phyloP scores from a whole-genome alignment of 2,797 vertebrate species.

The Bryconaethiops microstoma region DNA sequence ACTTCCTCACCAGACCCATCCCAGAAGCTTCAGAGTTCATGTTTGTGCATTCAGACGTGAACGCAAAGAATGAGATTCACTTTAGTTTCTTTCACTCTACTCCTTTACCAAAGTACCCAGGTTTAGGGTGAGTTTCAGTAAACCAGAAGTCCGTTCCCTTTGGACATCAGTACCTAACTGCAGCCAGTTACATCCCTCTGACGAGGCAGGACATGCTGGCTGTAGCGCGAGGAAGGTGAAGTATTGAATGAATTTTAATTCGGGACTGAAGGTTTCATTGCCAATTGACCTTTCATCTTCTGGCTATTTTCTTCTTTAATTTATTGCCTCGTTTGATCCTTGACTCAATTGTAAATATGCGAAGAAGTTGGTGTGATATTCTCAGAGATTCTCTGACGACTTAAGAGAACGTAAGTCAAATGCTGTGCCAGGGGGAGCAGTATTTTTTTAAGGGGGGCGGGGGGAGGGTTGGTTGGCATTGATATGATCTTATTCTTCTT shows the following conservation, averaged over 20 bases:
- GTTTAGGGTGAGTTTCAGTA: constrained; percentile 72
- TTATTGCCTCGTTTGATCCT: constrained; percentile 26
- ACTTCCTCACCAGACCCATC: constrained; percentile 1
- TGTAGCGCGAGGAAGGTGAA: constrained; percentile 68
- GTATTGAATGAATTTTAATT: constrained; percentile 64
- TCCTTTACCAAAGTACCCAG: constrained; percentile 61
- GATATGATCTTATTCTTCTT: constrained; percentile 15
- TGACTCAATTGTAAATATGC: background rate
- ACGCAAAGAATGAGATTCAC: constrained; percentile 62
- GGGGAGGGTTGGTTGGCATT: background rate
- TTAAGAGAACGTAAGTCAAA: background rate
- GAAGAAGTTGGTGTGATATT: background rate
- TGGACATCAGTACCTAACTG: constrained; percentile 80
- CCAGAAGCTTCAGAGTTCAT: constrained; percentile 27
- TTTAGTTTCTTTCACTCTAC: constrained; percentile 65
- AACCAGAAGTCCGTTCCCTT: constrained; percentile 85
- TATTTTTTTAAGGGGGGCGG: constrained; percentile 5
- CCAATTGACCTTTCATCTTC: constrained; percentile 62
- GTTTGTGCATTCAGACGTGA: constrained; percentile 53
- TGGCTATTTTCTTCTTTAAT: constrained; percentile 55
- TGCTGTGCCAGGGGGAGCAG: constrained; percentile 1
- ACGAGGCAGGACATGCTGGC: constrained; percentile 66
- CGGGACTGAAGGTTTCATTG: constrained; percentile 59
- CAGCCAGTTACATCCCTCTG: constrained; percentile 77
- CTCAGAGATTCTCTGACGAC: background rate